phyloP scores from a whole-genome alignment of 2,888 invertebrate genomes.

The Chrysolina haemoptera region DNA sequence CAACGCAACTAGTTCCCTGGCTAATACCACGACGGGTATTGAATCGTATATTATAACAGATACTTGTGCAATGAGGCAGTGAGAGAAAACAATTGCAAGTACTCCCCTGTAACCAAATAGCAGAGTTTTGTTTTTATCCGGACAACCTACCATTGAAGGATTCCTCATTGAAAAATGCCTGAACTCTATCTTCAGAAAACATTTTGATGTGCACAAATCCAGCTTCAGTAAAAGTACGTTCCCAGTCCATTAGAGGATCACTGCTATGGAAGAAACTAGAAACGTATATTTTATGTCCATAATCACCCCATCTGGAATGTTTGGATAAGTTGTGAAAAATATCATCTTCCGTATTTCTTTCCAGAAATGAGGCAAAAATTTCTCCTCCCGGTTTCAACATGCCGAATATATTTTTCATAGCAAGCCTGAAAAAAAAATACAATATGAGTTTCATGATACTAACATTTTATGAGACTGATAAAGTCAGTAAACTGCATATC shows the following conservation, averaged over 20 bases:
- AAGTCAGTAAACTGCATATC: no score
- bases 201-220: background rate
- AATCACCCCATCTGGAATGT: background rate
- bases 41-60: no score
- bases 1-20: no score
- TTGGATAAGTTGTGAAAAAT: conserved; percentile 9
- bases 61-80: no score
- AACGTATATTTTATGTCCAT: conserved; percentile 4
- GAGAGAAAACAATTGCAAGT: no score
- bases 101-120: no score
- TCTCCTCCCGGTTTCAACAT: conserved; percentile 11
- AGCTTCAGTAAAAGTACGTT: background rate
- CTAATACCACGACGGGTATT: no score
- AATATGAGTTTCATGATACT: no score
- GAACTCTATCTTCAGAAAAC: background rate
- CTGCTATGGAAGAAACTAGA: background rate
- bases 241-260: background rate
- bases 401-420: background rate
- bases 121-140: no score
- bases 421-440: conserved; percentile 50
- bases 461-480: no score
- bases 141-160: background rate
- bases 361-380: background rate
- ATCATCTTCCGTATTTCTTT: conserved; percentile 9
- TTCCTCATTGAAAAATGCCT: background rate